Evolutionary conservation across 2,888 invertebrate species (phyloP), one percentile per base, ranked within the genome.

Genomic region (Carterocephalus palaemon): DNA sequence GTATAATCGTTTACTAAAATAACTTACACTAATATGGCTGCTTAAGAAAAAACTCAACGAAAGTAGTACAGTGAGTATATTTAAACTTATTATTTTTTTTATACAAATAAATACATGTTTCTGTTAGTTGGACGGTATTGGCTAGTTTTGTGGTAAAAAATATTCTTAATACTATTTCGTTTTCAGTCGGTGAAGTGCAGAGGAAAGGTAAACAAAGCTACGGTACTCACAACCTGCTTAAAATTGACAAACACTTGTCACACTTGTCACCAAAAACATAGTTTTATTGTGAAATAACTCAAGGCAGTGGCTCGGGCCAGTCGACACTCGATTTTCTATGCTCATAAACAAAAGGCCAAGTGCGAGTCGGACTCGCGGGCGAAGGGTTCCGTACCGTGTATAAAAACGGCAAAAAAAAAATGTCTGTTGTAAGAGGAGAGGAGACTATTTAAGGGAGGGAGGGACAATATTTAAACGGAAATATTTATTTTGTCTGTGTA

Each of bases 71-170:
- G 67, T 75, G 75, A 74, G 75, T 79, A 78, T 70, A 64, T 62
- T 49, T 56, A 61, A 62, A 64, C 57, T 57, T 57, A 58, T 60
- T 56, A 42, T 52, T 43, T 56, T 45, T 52, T 43, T 40, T 59
- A 53, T 63, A 62, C 77, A 85, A 83, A 81, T 83, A 83, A 84
- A 82, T 82, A 79, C 66, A 71, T 64, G 28, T 68, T 67, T 66
- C 67, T 74, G 70, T 75, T 73, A 78, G 73, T 32, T 83, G 85
- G 85, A 85, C 85, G 85, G 85, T 84, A 68, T 76, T 71, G 64
- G 67, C 75, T 75, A 65, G 61, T 70, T 60, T 61, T 61, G 69
- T 70, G 73, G 76, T 81, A 78, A 70, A 82, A 78, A 78, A 77
- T 77, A 79, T 70, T 56, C 72, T 70, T 75, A 73, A 62, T 54